Evolutionary conservation across 2,797 vertebrate genomes (phyloP), one percentile per base, ranked within the genome.

Genomic region (Bucorvus abyssinicus): DNA sequence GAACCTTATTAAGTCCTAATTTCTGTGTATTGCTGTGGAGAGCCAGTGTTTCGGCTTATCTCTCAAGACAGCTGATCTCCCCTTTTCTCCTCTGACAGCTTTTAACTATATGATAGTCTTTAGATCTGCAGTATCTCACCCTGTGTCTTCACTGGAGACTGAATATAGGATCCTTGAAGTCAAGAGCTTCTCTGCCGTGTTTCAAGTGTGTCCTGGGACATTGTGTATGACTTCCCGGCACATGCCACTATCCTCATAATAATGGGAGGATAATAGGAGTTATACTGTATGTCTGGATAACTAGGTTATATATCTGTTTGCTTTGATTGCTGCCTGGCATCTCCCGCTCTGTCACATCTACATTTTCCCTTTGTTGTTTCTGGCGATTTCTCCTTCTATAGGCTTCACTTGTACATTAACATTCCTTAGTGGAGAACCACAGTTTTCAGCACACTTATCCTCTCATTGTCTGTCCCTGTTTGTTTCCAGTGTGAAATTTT

Each of bases 131-230:
- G 85, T 95, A 94, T 90, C 90, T 95, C 86, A 95, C 75, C 90
- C 90, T 83, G 88, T 90, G 88, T 95, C 95, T 96, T 96, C 91
- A 75, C 91, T 93, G 96, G 94, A 97, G 95, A 96, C 90, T 85
- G 90, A 94, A 89, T 94, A 92, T 53, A 83, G 81, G 75, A 95
- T 95, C 86, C 88, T 95, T 95, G 95, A 96, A 97, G 93, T 97
- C 93, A 92, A 96, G 94, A 95, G 96, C 90, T 95, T 95, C 94
- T 96, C 91, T 87, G 86, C 88, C 90, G 94, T 85, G 93, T 96
- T 97, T 96, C 91, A 96, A 92, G 91, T 95, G 94, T 96, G 96
- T 96, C 95, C 93, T 96, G 93, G 93, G 95, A 97, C 93, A 87
- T 75, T 90, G 81, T 83, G 81, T 90, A 77, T 94, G 94, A 77